A percentile compares a stretch with the other conserved stretches of the same genome.
phyloP scores from a whole-genome alignment of 2,797 vertebrate species.

The Poecilia velifera region DNA sequence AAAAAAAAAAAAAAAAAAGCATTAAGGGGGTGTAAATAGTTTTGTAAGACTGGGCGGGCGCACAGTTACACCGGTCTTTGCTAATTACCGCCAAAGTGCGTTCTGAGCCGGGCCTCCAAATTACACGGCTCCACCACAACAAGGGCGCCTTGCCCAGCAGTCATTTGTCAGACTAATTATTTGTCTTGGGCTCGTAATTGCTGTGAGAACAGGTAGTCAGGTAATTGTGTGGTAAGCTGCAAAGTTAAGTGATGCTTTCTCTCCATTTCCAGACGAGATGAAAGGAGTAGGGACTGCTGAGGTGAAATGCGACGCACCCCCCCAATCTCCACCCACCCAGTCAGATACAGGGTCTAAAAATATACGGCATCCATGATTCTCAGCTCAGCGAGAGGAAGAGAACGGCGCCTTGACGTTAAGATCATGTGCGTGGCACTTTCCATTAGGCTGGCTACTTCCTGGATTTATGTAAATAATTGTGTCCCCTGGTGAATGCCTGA shows the following conservation, averaged over 20 bases:
- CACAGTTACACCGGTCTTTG: conserved; percentile 77
- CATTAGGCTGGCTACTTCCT: conserved; percentile 58
- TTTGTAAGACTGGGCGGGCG: conserved; percentile 46
- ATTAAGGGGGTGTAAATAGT: neutral
- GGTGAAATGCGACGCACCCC: conserved; percentile 53
- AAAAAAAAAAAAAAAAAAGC: neutral
- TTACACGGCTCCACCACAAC: conserved; percentile 85
- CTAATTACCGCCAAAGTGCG: conserved; percentile 80
- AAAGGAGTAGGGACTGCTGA: conserved; percentile 66
- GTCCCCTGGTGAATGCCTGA: conserved; percentile 51
- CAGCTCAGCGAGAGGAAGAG: conserved; percentile 41
- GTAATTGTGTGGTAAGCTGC: conserved; percentile 82
- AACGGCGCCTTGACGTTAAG: conserved; percentile 65
- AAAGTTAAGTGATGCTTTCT: conserved; percentile 80
- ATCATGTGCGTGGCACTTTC: conserved; percentile 60
- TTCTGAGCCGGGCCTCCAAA: conserved; percentile 78
- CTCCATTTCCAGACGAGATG: conserved; percentile 64
- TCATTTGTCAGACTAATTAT: conserved; percentile 87
- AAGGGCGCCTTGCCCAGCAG: conserved; percentile 81
- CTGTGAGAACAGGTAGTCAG: conserved; percentile 82
- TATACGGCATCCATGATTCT: conserved; percentile 53
- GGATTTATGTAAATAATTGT: conserved; percentile 68
- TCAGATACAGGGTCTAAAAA: conserved; percentile 69
- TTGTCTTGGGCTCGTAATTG: conserved; percentile 85
- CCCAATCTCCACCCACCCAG: conserved; percentile 53